Evolutionary conservation across 1,140 invertebrate genomes (phyloP).

Genomic region (Lordiphosa mommai): DNA sequence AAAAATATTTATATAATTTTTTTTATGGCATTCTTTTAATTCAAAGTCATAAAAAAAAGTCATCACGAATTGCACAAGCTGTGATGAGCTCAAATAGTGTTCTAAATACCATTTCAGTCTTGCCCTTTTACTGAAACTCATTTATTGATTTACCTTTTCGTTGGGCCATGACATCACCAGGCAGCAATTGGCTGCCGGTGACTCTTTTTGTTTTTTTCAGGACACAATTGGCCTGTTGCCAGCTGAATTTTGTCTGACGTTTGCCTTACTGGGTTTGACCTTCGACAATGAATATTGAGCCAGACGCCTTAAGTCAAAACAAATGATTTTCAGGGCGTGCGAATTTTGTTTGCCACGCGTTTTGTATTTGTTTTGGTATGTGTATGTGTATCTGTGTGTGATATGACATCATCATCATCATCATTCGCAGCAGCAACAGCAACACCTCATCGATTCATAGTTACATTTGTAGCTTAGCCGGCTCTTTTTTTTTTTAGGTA

Average conservation of each 20-base stretch:
- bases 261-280: slow-evolving; percentile 32
- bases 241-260: slow-evolving; percentile 23
- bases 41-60: too few relatives aligned
- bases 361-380: neutral
- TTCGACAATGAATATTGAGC: slow-evolving; percentile 38
- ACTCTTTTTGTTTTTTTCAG: slow-evolving; percentile 26
- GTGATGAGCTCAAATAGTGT: too few relatives aligned
- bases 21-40: too few relatives aligned
- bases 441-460: slow-evolving; percentile 37
- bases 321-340: slow-evolving; percentile 32
- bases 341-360: slow-evolving; percentile 36
- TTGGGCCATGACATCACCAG: slow-evolving; percentile 28
- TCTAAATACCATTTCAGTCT: too few relatives aligned
- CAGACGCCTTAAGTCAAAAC: slow-evolving; percentile 17
- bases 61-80: too few relatives aligned
- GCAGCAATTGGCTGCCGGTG: slow-evolving; percentile 13
- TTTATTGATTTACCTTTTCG: slow-evolving; percentile 40
- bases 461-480: slow-evolving; percentile 23
- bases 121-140: neutral
- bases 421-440: slow-evolving; percentile 12
- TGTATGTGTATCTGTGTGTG: slow-evolving; percentile 29
- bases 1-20: too few relatives aligned
- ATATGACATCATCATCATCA: slow-evolving; percentile 61
- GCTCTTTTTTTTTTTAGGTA: slow-evolving; percentile 32
- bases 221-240: slow-evolving; percentile 41